A percentile compares a stretch with the other conserved stretches of the same genome.
phyloP scores from a whole-genome alignment of 2,888 invertebrate genomes.

The Drosophila mimetica region DNA sequence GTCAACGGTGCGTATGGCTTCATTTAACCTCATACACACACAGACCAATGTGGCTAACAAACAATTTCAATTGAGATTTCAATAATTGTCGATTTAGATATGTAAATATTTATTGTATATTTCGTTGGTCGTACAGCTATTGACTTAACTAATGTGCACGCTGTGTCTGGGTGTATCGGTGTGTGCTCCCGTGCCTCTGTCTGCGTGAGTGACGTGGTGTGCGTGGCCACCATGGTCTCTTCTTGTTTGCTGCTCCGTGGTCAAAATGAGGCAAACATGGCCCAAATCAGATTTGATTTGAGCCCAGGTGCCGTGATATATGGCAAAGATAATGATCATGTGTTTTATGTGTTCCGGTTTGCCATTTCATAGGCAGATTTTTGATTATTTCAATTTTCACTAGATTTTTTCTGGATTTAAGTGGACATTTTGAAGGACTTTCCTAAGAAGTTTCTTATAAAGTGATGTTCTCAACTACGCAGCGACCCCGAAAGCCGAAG shows the following conservation, averaged over 20 bases:
- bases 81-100: constrained; percentile 82
- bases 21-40: constrained; percentile 20
- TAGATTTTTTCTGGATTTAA: background rate
- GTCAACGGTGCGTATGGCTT: constrained; percentile 38
- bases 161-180: constrained; percentile 19
- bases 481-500: constrained; percentile 6
- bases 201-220: constrained; percentile 11
- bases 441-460: background rate
- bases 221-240: constrained; percentile 21
- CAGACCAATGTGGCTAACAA: constrained; percentile 49
- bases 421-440: background rate
- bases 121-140: constrained; percentile 56
- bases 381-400: background rate
- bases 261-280: constrained; percentile 24
- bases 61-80: constrained; percentile 81
- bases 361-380: background rate
- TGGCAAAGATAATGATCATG: constrained; percentile 10
- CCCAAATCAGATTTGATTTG: constrained; percentile 40
- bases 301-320: constrained; percentile 42
- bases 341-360: constrained; percentile 1
- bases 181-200: constrained; percentile 18
- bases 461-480: background rate
- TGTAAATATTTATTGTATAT: constrained; percentile 79
- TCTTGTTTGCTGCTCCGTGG: constrained; percentile 36
- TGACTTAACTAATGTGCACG: constrained; percentile 76